Evolutionary conservation across 2,888 invertebrate species (phyloP), one percentile per base, ranked within the genome.

Genomic region (Pristionchus fissidentatus): DNA sequence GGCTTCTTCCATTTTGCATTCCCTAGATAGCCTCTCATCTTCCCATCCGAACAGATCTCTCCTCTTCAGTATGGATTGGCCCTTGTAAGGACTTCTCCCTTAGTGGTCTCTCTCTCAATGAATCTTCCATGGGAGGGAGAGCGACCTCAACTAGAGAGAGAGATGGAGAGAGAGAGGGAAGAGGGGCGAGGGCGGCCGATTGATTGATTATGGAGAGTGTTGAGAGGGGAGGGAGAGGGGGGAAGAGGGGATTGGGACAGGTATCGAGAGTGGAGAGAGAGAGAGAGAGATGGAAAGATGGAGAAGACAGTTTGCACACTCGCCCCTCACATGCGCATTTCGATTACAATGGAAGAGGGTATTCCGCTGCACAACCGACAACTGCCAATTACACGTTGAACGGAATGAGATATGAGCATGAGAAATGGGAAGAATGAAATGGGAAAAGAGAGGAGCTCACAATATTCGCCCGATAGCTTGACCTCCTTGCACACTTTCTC

Each of bases 131-230:
- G 41, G 70, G 38, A 66, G 7, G 38, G 38, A 66, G 35, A 35
- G 32, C 43, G 75, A 49, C 75, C 57, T 78, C 35, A 43, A 66
- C 22, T 38, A 38, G 66, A 75, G 75, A 26, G 75, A 77, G 52
- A 77, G 75, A 77, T 46, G 49, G 38, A 57, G 57, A 57, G 46
- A 62, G 80, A 62, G 46, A 29, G 80, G 43, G 80, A 38, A n/a
- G 62, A 29, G 79, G 15, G 41, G 60, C 13, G 79, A n/a, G 29
- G 57, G 57, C 10, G 41, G 70, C 70, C 70, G 62, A 81, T 81
- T 81, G 80, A 81, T 81, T 81, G 80, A 60, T 79, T 57, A 79
- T 79, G 57, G 79, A 79, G 79, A 38, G 77, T 32, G n/a, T 29
- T 8, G 62, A 43, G 62, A 62, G 80, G 19, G 52, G 43, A 35